Conservation (phyloP, 2,888 invertebrate species). For the Merodon equestris region DNA sequence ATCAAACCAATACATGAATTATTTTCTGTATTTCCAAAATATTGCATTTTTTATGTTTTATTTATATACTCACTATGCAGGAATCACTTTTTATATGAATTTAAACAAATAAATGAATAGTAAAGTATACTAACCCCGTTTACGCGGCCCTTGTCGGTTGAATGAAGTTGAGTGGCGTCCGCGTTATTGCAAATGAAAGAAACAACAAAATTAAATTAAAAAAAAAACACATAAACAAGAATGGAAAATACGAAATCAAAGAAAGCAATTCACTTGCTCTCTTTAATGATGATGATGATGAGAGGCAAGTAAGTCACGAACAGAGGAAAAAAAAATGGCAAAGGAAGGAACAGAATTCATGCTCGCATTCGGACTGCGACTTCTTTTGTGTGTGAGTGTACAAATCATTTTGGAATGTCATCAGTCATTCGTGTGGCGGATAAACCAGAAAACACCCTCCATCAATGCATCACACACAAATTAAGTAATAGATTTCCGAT, state of each 20-base stretch:
- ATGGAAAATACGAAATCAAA: constrained; percentile 32
- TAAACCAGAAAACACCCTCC: constrained; percentile 9
- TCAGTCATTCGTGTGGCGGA: constrained; percentile 6
- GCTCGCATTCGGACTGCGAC: constrained; percentile 22
- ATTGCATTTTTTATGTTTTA: too few relatives aligned
- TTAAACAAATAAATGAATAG: too few relatives aligned
- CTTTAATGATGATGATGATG: constrained; percentile 67
- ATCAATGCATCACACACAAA: constrained; percentile 51
- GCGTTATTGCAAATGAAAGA: constrained; percentile 61
- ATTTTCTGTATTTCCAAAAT: too few relatives aligned
- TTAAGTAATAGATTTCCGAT: constrained; percentile 62
- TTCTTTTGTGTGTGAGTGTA: constrained; percentile 24
- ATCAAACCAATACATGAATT: too few relatives aligned
- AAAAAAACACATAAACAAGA: constrained; percentile 50
- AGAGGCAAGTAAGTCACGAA: constrained; percentile 15
- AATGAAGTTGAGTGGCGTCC: constrained; percentile 47
- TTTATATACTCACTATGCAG: too few relatives aligned
- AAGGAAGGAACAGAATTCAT: constrained; percentile 29
- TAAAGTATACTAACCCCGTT: constrained; percentile 62
- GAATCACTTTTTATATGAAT: too few relatives aligned
- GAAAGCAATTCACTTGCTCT: constrained; percentile 46
- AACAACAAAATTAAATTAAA: constrained; percentile 42
- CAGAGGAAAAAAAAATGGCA: background rate
- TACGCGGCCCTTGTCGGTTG: constrained; percentile 64
- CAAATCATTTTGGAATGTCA: constrained; percentile 44